Evolutionary conservation across 2,113 vertebrate genomes (phyloP).

Genomic region (Charadrius vociferus): DNA sequence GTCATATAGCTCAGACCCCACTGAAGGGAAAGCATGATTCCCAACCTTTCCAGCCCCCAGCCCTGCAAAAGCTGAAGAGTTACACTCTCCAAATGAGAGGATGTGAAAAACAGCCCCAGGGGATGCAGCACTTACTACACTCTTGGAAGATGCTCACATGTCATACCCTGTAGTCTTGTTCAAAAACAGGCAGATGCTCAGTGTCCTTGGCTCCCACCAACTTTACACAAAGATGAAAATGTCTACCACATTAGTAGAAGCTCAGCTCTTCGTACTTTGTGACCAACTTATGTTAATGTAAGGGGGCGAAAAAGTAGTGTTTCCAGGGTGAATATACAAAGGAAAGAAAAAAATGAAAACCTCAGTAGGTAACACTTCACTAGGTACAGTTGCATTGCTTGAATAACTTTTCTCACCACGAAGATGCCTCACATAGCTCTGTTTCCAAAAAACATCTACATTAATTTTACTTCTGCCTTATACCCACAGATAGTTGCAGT

Average conservation of each 20-base stretch:
- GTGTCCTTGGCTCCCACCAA: background rate
- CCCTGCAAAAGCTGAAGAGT: background rate
- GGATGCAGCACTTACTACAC: background rate
- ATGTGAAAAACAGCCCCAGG: background rate
- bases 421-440: background rate
- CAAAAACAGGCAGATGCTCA: background rate
- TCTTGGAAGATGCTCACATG: background rate
- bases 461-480: background rate
- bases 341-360: background rate
- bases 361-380: background rate
- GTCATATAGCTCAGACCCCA: background rate
- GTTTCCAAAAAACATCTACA: background rate
- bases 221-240: background rate
- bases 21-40: background rate
- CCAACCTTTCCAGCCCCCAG: background rate
- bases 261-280: background rate
- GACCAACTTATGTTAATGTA: background rate
- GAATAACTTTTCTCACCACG: background rate
- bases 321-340: background rate
- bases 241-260: fast-evolving
- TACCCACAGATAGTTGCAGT: background rate
- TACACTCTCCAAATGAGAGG: background rate
- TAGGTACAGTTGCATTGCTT: background rate
- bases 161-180: background rate
- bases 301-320: fast-evolving